phyloP scores from a whole-genome alignment of 2,888 invertebrate genomes.

The Epinotia brunnichana region DNA sequence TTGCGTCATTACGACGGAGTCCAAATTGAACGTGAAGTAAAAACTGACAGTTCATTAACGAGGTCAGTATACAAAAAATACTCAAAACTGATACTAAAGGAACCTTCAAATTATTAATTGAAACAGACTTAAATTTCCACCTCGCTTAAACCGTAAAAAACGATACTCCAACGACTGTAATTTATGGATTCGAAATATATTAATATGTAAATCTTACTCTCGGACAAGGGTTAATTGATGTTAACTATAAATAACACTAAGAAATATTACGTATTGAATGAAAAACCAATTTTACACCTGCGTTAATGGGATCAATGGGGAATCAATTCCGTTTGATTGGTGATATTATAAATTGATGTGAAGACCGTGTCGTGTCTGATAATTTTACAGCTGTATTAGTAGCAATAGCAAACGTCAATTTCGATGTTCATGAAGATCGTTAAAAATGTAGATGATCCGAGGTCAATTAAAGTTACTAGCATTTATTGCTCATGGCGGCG shows the following conservation, averaged over 20 bases:
- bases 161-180: slow-evolving; percentile 60
- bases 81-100: slow-evolving; percentile 47
- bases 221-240: slow-evolving; percentile 74
- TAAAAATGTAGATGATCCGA: slow-evolving; percentile 41
- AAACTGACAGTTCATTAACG: slow-evolving; percentile 44
- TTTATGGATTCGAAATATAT: slow-evolving; percentile 69
- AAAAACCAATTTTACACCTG: slow-evolving; percentile 65
- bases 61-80: slow-evolving; percentile 34
- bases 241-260: slow-evolving; percentile 71
- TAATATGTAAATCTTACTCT: slow-evolving; percentile 68
- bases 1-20: slow-evolving; percentile 31
- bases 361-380: slow-evolving; percentile 60
- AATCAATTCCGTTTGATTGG: slow-evolving; percentile 65
- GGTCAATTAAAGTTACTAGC: neutral
- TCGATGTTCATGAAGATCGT: slow-evolving; percentile 48
- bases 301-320: slow-evolving; percentile 57
- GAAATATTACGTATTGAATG: slow-evolving; percentile 55
- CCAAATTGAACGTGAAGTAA: slow-evolving; percentile 36
- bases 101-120: slow-evolving; percentile 67
- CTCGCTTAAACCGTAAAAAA: slow-evolving; percentile 54
- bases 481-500: neutral
- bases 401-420: slow-evolving; percentile 48
- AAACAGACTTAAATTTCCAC: slow-evolving; percentile 63
- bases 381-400: slow-evolving; percentile 60
- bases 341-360: slow-evolving; percentile 59